Evolutionary conservation across 1,140 invertebrate species (phyloP), one percentile per base, ranked within the genome.

Genomic region (Diorhabda sublineata): DNA sequence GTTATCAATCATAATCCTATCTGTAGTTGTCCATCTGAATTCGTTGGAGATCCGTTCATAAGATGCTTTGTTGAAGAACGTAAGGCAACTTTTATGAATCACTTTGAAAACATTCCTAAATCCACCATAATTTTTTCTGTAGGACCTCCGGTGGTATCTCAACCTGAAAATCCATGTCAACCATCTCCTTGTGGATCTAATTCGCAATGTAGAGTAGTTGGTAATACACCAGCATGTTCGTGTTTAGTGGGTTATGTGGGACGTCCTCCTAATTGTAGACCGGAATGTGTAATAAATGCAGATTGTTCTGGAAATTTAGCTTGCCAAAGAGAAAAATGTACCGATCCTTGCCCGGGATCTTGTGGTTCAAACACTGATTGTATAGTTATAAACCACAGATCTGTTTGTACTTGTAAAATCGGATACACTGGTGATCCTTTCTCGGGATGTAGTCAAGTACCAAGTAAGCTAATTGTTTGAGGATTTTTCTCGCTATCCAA

Each of bases 21-120:
- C 75, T 84, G 91, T 77, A 86, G 85, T 75, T 93, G 92, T 77
- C 83, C 84, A 41, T 74, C 83, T 64, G 85, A 87, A 67, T 89
- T 86, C 78, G 85, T 85, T 68, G 91, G 92, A 52, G 89, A 94
- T 85, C 91, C 92, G 56, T 92, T 92, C 73, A 78, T 87, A 44
- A 82, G 86, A 70, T 93, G 92, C 78, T 80, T 80, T 61, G 73
- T 77, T 42, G 75, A 84, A 75, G 81, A 84, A 83, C 82, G 87
- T 89, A 85, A 83, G 79, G 47, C 77, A 43, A 67, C 71, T 45
- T 4, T 45, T 4, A 42, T 57, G 47, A 64, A 57, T n/a, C 41
- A 56, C n/a, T 57, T 52, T 56, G 44, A 52, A 42, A 11, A 58
- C 4, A 9, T 42, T 60, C 9, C 65, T 59, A 58, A 66, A 65